Evolutionary conservation across 2,888 invertebrate genomes (phyloP).

Genomic region (Dryococelus australis): DNA sequence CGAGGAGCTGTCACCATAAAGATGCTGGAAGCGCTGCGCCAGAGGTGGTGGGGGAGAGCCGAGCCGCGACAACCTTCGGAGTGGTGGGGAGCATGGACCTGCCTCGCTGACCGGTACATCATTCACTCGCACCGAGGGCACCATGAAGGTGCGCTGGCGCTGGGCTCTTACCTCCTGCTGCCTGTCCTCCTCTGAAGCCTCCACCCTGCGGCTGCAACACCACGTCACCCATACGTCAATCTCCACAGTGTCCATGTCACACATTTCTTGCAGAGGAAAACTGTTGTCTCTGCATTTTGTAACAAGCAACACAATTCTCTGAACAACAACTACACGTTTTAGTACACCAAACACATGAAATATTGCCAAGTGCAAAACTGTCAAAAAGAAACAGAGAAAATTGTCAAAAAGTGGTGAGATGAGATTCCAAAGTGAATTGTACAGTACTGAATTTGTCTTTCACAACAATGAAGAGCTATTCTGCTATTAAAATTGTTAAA

Average conservation of each 20-base stretch:
- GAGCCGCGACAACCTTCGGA: slow-evolving; percentile 39
- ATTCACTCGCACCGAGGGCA: slow-evolving; percentile 69
- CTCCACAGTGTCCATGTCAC: too few relatives aligned
- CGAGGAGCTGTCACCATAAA: not conserved
- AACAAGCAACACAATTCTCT: not conserved
- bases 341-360: slow-evolving; percentile 47
- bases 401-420: too few relatives aligned
- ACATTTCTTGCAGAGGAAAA: too few relatives aligned
- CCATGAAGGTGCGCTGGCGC: slow-evolving; percentile 45
- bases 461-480: too few relatives aligned
- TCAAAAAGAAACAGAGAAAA: too few relatives aligned
- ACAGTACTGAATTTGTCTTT: too few relatives aligned
- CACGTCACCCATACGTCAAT: not conserved
- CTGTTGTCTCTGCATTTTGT: too few relatives aligned
- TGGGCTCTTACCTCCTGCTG: not conserved
- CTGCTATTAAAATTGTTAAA: too few relatives aligned
- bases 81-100: slow-evolving; percentile 35
- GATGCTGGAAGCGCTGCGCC: not conserved
- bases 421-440: too few relatives aligned
- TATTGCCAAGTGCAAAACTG: too few relatives aligned
- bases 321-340: not conserved
- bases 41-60: slow-evolving; percentile 42
- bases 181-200: not conserved
- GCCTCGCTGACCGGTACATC: slow-evolving; percentile 58
- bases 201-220: not conserved